phyloP scores from a whole-genome alignment of 1,140 invertebrate genomes.

The Mercenaria mercenaria region DNA sequence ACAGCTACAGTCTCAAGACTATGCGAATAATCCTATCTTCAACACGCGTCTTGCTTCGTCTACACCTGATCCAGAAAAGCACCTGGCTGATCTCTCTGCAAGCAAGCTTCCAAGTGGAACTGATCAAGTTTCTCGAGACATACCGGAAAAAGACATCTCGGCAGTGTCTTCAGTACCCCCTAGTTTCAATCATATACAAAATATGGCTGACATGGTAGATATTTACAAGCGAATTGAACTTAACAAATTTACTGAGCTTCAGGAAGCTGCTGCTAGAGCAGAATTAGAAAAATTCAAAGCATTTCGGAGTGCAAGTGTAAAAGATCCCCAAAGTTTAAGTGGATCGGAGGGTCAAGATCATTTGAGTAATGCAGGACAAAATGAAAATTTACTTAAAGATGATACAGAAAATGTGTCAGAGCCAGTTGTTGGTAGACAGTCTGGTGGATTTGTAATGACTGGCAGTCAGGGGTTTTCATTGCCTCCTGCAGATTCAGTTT shows the following conservation, averaged over 20 bases:
- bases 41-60: conserved; percentile 53
- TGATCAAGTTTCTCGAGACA: conserved; percentile 1
- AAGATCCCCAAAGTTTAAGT: neutral
- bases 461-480: conserved; percentile 40
- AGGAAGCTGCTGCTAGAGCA: conserved; percentile 39
- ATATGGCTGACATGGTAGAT: conserved; percentile 64
- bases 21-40: conserved; percentile 30
- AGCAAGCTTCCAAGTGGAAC: neutral
- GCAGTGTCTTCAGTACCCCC: conserved; percentile 46
- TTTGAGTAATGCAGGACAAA: neutral
- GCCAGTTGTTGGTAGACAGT: neutral
- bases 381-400: neutral
- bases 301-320: conserved; percentile 7
- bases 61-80: conserved; percentile 60
- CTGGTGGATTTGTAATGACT: conserved; percentile 25
- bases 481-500: conserved; percentile 1
- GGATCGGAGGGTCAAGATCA: neutral
- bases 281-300: conserved; percentile 52
- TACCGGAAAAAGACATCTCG: conserved; percentile 53
- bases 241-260: conserved; percentile 38
- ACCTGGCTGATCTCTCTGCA: conserved; percentile 9
- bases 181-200: conserved; percentile 49
- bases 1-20: conserved; percentile 39
- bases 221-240: conserved; percentile 56
- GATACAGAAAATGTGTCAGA: neutral